Percentiles rank a stretch among this genome's conserved stretches.
Conservation (phyloP, 2,797 vertebrate species). For the Hirundo rustica region DNA sequence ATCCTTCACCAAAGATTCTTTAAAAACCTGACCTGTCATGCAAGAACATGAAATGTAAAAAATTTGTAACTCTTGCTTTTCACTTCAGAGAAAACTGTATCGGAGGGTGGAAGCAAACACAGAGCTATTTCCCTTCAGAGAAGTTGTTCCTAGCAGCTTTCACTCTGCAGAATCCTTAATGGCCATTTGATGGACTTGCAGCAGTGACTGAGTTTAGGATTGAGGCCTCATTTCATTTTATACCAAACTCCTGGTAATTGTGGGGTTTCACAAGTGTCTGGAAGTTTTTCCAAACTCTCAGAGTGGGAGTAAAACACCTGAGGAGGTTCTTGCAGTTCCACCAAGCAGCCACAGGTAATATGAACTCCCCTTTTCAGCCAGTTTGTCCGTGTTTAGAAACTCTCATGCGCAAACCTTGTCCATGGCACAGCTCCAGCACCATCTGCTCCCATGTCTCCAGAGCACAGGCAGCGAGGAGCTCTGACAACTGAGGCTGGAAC, state of each 20-base stretch:
- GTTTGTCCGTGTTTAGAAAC: neutral
- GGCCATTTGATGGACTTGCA: neutral
- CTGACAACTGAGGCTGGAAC: neutral
- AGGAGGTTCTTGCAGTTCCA: neutral
- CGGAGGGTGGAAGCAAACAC: neutral
- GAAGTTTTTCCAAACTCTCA: rapidly evolving
- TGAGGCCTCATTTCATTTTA: neutral
- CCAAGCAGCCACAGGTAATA: neutral
- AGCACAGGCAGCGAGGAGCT: neutral
- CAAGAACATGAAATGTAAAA: neutral
- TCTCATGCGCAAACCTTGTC: neutral
- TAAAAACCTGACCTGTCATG: neutral
- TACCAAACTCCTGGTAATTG: neutral
- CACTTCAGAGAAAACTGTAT: neutral
- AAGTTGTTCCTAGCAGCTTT: neutral
- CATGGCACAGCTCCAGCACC: constrained; percentile 10
- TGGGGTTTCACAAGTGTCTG: neutral
- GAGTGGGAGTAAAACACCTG: neutral
- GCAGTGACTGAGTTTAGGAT: neutral
- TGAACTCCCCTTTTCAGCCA: rapidly evolving
- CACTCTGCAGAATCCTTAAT: neutral
- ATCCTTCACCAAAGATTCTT: neutral
- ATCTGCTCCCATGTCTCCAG: neutral
- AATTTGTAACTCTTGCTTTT: neutral
- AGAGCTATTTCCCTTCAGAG: neutral